Percentiles rank a stretch among this genome's conserved stretches.
Evolutionary conservation across 2,113 vertebrate species (phyloP).

Genomic region (Halcyon senegalensis): DNA sequence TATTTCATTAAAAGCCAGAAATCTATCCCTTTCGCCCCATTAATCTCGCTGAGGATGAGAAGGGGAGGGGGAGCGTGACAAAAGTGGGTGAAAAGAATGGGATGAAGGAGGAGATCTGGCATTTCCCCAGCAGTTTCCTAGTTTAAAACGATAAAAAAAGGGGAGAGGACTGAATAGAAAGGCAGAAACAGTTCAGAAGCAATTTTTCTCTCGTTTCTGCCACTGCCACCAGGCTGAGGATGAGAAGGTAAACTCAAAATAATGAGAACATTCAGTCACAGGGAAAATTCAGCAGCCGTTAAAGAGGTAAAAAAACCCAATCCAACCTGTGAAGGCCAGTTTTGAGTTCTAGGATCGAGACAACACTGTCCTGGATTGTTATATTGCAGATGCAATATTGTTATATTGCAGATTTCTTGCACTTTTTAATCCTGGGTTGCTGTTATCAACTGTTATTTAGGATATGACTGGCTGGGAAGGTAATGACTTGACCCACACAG

Average conservation of each 20-base stretch:
- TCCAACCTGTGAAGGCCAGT: background rate
- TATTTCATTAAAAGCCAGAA: background rate
- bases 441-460: background rate
- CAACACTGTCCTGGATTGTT: background rate
- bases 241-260: background rate
- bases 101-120: background rate
- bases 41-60: background rate
- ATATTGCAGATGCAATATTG: fast-evolving
- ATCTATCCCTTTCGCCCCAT: background rate
- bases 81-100: background rate
- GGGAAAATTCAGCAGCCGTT: background rate
- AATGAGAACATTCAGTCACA: background rate
- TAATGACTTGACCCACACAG: background rate
- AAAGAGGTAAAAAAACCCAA: background rate
- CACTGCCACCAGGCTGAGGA: background rate
- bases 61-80: background rate
- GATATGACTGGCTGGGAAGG: background rate
- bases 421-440: background rate
- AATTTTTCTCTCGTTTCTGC: background rate
- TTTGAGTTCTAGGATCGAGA: background rate
- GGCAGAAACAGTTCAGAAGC: background rate
- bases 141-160: background rate
- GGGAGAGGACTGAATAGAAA: background rate
- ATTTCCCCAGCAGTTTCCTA: background rate
- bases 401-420: background rate